Evolutionary conservation across 2,888 invertebrate species (phyloP).

Genomic region (Dryomyza anilis): DNA sequence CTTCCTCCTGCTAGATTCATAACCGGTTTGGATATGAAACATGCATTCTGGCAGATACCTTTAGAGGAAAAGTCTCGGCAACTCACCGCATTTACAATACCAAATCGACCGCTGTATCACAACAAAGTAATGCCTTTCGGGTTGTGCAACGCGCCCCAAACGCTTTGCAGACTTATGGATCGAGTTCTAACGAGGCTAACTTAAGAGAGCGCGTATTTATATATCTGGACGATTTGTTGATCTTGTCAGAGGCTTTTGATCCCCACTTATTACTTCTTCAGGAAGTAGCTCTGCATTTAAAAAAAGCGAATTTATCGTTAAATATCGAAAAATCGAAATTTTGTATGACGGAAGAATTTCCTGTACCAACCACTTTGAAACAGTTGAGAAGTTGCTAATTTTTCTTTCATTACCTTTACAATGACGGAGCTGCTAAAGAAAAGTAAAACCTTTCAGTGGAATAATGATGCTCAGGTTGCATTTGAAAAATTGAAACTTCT

Average conservation of each 20-base stretch:
- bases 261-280: constrained; percentile 5
- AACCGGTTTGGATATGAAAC: not conserved
- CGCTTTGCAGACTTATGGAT: not conserved
- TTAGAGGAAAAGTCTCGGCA: not conserved
- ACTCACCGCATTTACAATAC: constrained; percentile 4
- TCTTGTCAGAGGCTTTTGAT: constrained; percentile 16
- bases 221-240: constrained; percentile 25
- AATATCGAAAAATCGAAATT: constrained; percentile 25
- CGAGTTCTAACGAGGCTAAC: constrained; percentile 15
- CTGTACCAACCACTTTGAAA: not conserved
- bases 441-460: constrained; percentile 3
- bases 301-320: constrained; percentile 23
- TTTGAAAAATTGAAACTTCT: constrained; percentile 8
- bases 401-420: not conserved
- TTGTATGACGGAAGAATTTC: constrained; percentile 20
- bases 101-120: not conserved
- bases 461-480: not conserved
- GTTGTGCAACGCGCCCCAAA: not conserved
- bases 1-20: not conserved
- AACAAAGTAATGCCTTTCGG: not conserved
- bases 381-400: constrained; percentile 1
- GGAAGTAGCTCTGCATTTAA: constrained; percentile 13
- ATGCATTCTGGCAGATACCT: not conserved
- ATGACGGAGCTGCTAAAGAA: constrained; percentile 11
- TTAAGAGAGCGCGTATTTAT: constrained; percentile 19